These are phyloP conservation scores for Tribolium madens DNA, from an alignment of 1,140 invertebrate species.

Conservation along the genomic window DNA sequence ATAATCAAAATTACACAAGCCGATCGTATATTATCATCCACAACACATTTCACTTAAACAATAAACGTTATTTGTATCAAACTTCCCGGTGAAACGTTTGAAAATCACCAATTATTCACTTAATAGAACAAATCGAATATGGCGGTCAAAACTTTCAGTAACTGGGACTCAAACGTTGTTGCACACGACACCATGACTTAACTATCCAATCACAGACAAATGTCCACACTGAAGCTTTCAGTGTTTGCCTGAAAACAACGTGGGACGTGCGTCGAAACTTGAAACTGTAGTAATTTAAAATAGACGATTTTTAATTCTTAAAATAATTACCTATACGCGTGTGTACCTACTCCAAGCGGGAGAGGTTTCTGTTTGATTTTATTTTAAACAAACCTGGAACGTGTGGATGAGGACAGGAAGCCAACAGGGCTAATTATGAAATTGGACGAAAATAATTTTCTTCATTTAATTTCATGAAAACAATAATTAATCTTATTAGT, in stretches of 20 bases:
- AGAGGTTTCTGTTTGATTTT: slow-evolving; percentile 43
- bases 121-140: slow-evolving; percentile 33
- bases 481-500: background rate
- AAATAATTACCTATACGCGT: slow-evolving; percentile 55
- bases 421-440: slow-evolving; percentile 1
- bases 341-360: slow-evolving; percentile 44
- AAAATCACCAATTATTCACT: slow-evolving; percentile 17
- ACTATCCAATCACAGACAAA: slow-evolving; percentile 22
- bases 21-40: background rate
- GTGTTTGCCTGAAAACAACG: slow-evolving; percentile 11
- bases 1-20: background rate
- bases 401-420: background rate
- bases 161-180: slow-evolving; percentile 22
- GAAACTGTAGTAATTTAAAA: slow-evolving; percentile 35
- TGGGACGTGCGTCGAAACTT: slow-evolving; percentile 40
- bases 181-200: slow-evolving; percentile 35
- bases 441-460: background rate
- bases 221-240: background rate
- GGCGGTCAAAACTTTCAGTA: slow-evolving; percentile 37
- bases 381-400: slow-evolving; percentile 32
- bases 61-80: background rate
- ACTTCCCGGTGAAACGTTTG: background rate
- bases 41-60: slow-evolving; percentile 4
- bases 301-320: slow-evolving; percentile 53
- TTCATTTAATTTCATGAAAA: background rate